phyloP scores from a whole-genome alignment of 1,140 invertebrate genomes.

The Choristoneura fumiferana region DNA sequence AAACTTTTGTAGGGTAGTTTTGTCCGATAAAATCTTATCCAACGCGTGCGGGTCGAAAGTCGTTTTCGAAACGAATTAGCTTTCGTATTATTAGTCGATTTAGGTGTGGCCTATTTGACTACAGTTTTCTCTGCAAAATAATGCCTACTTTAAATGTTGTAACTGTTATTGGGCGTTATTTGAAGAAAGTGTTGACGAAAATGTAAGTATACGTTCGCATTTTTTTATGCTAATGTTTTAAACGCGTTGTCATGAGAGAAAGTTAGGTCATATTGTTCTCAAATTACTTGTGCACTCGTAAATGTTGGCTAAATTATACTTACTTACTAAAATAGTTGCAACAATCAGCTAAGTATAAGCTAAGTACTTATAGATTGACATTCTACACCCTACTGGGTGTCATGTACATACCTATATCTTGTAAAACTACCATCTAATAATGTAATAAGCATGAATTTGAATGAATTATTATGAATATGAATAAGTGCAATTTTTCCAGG shows the following conservation, averaged over 20 bases:
- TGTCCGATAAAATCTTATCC: not conserved
- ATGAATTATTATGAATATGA: too few species aligned
- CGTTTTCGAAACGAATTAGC: not conserved
- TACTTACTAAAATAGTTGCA: too few species aligned
- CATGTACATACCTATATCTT: too few species aligned
- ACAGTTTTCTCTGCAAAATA: not conserved
- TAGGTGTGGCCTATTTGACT: constrained; percentile 1
- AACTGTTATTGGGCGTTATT: constrained; percentile 40
- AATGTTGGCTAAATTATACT: too few species aligned
- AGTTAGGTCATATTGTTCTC: not conserved
- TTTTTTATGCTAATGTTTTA: constrained; percentile 28
- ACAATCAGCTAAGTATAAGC: too few species aligned
- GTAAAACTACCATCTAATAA: too few species aligned
- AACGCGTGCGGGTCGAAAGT: not conserved
- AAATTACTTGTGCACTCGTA: too few species aligned
- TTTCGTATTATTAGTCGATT: not conserved
- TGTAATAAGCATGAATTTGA: too few species aligned
- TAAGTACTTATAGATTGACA: too few species aligned
- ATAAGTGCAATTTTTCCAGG: too few species aligned
- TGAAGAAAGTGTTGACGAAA: constrained; percentile 45
- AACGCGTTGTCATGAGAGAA: not conserved
- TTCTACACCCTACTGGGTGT: too few species aligned
- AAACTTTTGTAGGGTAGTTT: not conserved
- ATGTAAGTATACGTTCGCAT: constrained; percentile 42
- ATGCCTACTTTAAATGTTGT: constrained; percentile 20